phyloP scores from a whole-genome alignment of 2,113 vertebrate species.

The Acrocephalus arundinaceus region DNA sequence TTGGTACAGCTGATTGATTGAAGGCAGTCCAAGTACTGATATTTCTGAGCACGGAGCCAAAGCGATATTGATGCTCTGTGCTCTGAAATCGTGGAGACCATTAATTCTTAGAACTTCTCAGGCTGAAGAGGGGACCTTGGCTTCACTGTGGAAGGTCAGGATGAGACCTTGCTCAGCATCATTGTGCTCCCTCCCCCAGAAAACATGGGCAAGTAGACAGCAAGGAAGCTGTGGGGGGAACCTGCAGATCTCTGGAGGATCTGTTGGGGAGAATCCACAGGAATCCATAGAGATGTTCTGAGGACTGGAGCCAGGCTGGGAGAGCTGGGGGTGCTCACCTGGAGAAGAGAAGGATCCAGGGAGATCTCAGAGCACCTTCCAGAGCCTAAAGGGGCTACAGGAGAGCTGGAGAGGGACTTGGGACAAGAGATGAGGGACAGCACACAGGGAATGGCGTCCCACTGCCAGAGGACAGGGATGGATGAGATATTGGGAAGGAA shows the following conservation, averaged over 20 bases:
- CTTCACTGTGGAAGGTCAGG: background rate
- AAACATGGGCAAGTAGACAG: background rate
- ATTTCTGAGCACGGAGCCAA: background rate
- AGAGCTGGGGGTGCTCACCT: background rate
- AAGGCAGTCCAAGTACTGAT: constrained; percentile 23
- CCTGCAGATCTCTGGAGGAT: background rate
- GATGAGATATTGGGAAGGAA: background rate
- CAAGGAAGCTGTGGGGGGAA: background rate
- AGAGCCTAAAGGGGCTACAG: background rate
- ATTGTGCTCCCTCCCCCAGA: background rate
- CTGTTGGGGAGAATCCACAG: background rate
- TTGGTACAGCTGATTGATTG: constrained; percentile 45
- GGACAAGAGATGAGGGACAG: background rate
- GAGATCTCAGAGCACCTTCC: background rate
- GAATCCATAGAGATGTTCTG: fast-evolving
- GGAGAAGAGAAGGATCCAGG: background rate
- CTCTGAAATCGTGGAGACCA: background rate
- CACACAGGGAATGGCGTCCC: background rate
- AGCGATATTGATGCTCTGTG: background rate
- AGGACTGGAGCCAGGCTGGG: background rate
- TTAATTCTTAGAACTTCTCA: background rate
- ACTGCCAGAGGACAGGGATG: fast-evolving
- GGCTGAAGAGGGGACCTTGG: background rate
- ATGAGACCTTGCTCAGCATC: background rate
- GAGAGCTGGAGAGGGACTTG: background rate